Percentiles rank a stretch among this genome's conserved stretches.
phyloP scores from a whole-genome alignment of 2,888 invertebrate species.

The Tipula confusa region DNA sequence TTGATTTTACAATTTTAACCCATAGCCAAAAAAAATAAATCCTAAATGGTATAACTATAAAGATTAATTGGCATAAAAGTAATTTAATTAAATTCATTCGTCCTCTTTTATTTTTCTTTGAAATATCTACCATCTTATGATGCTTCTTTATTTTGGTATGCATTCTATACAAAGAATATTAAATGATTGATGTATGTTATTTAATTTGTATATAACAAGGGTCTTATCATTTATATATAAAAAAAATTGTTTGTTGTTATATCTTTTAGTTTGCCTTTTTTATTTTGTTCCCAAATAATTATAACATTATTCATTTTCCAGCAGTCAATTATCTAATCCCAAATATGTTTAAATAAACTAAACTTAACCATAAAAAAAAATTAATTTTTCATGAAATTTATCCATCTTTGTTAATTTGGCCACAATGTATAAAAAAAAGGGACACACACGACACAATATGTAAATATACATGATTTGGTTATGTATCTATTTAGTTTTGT shows the following conservation, averaged over 20 bases:
- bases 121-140: not conserved
- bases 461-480: not conserved
- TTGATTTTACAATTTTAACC: too few species aligned
- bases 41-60: not conserved
- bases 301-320: slow-evolving; percentile 9
- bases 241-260: not conserved
- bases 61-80: not conserved
- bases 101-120: not conserved
- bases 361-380: not conserved
- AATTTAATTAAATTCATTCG: not conserved
- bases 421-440: not conserved
- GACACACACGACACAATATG: not conserved
- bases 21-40: too few species aligned
- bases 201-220: not conserved
- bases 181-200: not conserved
- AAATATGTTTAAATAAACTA: slow-evolving; percentile 12
- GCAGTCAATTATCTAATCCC: slow-evolving; percentile 20
- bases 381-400: not conserved
- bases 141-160: not conserved
- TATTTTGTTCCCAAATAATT: slow-evolving; percentile 12
- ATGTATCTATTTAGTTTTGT: not conserved
- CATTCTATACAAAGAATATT: not conserved
- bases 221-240: too few species aligned
- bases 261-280: not conserved
- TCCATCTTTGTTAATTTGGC: slow-evolving; percentile 3